A percentile compares a stretch with the other conserved stretches of the same genome.
These are phyloP conservation scores for Sapajus apella DNA, from an alignment of 2,113 vertebrate species.

Conservation along the genomic window DNA sequence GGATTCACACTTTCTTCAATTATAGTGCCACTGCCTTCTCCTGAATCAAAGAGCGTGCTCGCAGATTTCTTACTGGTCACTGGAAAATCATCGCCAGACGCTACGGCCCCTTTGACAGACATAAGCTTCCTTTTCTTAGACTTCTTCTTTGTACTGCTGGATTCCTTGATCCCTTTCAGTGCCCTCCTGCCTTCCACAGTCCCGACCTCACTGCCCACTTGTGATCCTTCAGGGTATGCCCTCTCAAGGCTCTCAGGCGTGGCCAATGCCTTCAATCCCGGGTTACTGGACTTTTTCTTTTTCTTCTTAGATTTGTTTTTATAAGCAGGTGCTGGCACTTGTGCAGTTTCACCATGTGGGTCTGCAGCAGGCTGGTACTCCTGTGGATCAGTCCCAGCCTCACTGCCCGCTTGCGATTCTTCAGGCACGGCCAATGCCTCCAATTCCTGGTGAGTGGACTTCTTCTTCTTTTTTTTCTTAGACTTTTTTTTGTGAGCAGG, in stretches of 20 bases:
- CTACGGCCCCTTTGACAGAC: fast-evolving
- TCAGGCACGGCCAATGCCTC: no score
- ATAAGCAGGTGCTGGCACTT: fast-evolving
- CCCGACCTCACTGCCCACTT: fast-evolving
- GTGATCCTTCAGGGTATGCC: fast-evolving
- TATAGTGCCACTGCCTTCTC: fast-evolving
- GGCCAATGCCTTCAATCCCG: background rate
- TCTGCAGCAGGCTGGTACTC: background rate
- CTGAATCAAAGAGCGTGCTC: fast-evolving
- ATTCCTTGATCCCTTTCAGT: background rate
- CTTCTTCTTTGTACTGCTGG: fast-evolving
- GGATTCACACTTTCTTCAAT: fast-evolving
- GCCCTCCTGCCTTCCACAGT: fast-evolving
- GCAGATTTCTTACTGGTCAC: fast-evolving
- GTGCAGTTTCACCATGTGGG: fast-evolving
- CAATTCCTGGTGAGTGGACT: fast-evolving
- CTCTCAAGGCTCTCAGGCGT: fast-evolving
- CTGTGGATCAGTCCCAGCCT: background rate
- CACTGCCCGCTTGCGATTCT: no score
- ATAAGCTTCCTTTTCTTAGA: background rate
- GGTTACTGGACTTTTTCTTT: fast-evolving
- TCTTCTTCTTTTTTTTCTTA: background rate
- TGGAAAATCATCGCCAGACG: background rate
- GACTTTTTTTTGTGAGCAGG: background rate
- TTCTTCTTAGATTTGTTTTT: background rate